A percentile compares a stretch with the other conserved stretches of the same genome.
Conservation (phyloP, 2,888 invertebrate genomes). For the Siphlonurus alternatus region DNA sequence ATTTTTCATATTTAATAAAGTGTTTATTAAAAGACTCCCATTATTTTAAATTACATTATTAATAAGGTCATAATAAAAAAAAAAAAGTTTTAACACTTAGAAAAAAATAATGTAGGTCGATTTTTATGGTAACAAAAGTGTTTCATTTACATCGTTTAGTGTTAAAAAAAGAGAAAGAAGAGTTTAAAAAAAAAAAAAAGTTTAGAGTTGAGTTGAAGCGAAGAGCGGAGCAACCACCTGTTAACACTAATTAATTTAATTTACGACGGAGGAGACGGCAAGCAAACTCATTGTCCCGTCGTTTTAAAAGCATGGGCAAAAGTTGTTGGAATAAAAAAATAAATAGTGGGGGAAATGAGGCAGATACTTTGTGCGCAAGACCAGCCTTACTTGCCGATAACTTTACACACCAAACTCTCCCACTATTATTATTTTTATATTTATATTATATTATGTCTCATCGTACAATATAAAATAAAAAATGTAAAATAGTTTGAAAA, state of each 20-base stretch:
- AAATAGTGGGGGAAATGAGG: background rate
- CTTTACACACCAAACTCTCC: background rate
- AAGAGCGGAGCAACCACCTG: background rate
- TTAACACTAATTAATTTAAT: background rate
- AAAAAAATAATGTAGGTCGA: background rate
- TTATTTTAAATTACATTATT: background rate
- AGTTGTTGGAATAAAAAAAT: background rate
- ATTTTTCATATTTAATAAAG: too few relatives aligned
- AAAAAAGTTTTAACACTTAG: background rate
- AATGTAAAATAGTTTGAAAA: too few relatives aligned
- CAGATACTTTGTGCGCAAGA: background rate
- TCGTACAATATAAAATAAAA: too few relatives aligned
- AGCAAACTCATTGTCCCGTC: background rate
- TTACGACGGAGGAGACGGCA: background rate
- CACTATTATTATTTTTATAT: too few relatives aligned
- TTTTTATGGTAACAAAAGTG: background rate
- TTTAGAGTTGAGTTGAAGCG: too few relatives aligned
- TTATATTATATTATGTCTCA: too few relatives aligned
- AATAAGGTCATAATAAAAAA: background rate
- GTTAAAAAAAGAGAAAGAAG: background rate
- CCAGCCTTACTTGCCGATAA: background rate
- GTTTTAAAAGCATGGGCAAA: background rate
- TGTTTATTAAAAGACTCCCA: too few relatives aligned
- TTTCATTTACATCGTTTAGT: background rate
- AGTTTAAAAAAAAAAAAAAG: background rate